Evolutionary conservation across 2,797 vertebrate genomes (phyloP).

Genomic region (Anisognathus igniventris): DNA sequence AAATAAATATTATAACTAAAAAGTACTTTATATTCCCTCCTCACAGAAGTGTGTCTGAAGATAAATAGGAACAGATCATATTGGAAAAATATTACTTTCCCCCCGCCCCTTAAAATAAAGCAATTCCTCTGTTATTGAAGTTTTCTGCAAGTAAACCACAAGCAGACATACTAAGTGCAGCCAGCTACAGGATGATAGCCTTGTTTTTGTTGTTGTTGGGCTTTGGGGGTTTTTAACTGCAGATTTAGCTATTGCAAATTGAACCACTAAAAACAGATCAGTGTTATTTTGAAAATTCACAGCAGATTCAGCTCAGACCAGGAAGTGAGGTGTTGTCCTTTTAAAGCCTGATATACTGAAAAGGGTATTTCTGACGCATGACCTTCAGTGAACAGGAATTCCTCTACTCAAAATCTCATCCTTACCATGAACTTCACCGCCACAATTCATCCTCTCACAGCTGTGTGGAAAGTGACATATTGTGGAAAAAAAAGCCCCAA

Average conservation of each 20-base stretch:
- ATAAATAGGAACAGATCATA: background rate
- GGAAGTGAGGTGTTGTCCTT: conserved; percentile 71
- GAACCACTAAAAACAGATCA: background rate
- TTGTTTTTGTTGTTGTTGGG: conserved; percentile 38
- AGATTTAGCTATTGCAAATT: conserved; percentile 5
- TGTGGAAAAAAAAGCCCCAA: background rate
- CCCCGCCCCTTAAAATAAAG: background rate
- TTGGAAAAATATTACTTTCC: background rate
- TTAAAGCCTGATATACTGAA: conserved; percentile 61
- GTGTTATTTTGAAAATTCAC: conserved; percentile 48
- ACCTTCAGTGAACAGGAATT: conserved; percentile 73
- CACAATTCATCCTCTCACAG: conserved; percentile 49
- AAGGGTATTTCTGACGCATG: conserved; percentile 73
- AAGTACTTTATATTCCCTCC: background rate
- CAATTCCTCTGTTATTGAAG: background rate
- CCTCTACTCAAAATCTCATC: conserved; percentile 66
- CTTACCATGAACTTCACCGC: conserved; percentile 60
- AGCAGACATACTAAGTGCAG: background rate
- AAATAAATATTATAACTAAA: background rate
- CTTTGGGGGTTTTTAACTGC: conserved; percentile 15
- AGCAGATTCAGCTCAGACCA: conserved; percentile 44
- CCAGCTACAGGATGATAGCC: conserved; percentile 8
- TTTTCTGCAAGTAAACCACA: conserved; percentile 38
- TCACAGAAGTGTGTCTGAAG: background rate
- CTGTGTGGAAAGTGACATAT: conserved; percentile 44